Conservation (phyloP, 2,113 vertebrate species). For the Trichomycterus rosablanca region DNA sequence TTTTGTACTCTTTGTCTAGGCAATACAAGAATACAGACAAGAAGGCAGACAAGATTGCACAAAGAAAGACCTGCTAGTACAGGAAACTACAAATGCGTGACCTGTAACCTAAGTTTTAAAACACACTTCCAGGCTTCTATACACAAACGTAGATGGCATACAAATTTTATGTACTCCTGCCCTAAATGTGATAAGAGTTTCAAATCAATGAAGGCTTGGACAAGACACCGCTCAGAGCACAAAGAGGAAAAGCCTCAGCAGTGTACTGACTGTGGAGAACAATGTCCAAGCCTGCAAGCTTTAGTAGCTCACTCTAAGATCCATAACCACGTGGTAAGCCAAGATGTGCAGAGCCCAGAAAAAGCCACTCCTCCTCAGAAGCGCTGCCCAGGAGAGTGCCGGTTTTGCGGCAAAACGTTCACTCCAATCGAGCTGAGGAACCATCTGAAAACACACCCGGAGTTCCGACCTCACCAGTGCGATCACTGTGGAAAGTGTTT, state of each 20-base stretch:
- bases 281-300: constrained; percentile 19
- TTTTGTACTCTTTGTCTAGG: no score
- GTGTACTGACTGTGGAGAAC: constrained; percentile 28
- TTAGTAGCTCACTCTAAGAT: constrained; percentile 25
- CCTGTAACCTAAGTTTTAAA: constrained; percentile 26
- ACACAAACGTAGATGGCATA: constrained; percentile 12
- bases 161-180: constrained; percentile 44
- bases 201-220: constrained; percentile 28
- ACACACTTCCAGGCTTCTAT: constrained; percentile 27
- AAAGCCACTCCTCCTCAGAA: constrained; percentile 26
- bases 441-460: constrained; percentile 62
- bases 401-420: constrained; percentile 60
- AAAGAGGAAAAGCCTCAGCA: constrained; percentile 13
- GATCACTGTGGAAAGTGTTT: constrained; percentile 61
- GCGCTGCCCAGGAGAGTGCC: constrained; percentile 51
- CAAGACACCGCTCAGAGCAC: constrained; percentile 20
- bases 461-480: constrained; percentile 56
- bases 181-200: constrained; percentile 56
- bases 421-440: constrained; percentile 56
- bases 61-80: not conserved
- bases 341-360: constrained; percentile 16
- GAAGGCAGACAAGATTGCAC: constrained; percentile 12
- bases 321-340: constrained; percentile 27
- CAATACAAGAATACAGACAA: no score
- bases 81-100: constrained; percentile 26